Base-by-base conservation (phyloP, 2,113 vertebrate species). In the Fregetta grallaria region DNA sequence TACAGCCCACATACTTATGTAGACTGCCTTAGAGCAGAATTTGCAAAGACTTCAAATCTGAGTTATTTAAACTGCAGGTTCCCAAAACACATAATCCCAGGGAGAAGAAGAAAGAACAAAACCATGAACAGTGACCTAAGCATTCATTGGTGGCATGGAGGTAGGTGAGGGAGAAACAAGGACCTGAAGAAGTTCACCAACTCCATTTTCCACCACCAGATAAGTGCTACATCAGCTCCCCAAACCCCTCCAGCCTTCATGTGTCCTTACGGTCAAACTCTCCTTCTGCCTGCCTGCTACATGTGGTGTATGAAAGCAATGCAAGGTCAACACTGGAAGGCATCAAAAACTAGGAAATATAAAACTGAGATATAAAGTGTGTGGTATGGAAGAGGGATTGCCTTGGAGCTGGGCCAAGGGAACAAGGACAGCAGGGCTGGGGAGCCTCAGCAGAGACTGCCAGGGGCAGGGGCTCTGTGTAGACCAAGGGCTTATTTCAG, bases 381-480 rank as follows among this genome's bases (percentile, higher is more conserved):
- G 15, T 52, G 59, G 6, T 22, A 17, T 74, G 42, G 36, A 65
- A 73, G 20, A 59, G 12, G 29, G 23, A 32, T 44, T 52, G 52
- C 10, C 34, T 26, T 62, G 19, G 40, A 58, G 11, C 3, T n/a
- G 15, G 8, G 15, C 36, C 34, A 36, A 25, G 27, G 22, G 4
- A 81, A 17, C 21, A 77, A 12, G 29, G n/a, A 14, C 29, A 80
- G 29, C n/a, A 80, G n/a, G 55, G 8, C 42, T 75, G 10, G 26
- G 56, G 12, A 72, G 13, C 7, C 32, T 47, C 7, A 1, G 23
- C 32, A 58, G 34, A 32, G 17, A 42, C 36, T 65, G 19, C 2
- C 9, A 45, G 29, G 17, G 10, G 27, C 10, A 2, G 0, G 20
- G 20, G 10, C 11, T 84, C 12, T 7, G 1, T 3, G 2, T 29